Base-by-base conservation (phyloP, 1,140 invertebrate species). In the Diachasmimorpha longicaudata region DNA sequence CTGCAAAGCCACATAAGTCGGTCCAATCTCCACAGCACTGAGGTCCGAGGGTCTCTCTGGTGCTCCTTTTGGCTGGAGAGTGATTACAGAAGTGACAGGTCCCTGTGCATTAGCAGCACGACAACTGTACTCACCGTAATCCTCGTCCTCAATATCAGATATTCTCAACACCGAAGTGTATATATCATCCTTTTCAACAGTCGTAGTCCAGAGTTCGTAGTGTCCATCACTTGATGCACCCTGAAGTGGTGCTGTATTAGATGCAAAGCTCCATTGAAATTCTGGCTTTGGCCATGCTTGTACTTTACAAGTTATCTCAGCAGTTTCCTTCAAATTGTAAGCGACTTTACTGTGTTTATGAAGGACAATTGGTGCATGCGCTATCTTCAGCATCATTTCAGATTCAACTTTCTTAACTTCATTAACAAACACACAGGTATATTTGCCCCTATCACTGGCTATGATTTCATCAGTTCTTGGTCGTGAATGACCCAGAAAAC, bases 61-160 rank as follows among this genome's bases (percentile, higher is more conserved):
- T 0, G 94, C 91, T 0, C 96, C 95, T 89, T 96, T 96, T 0
- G 93, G 92, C 82, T 97, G 95, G 4, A 97, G 84, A 10, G 91
- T 91, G 68, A 97, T 96, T 58, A 93, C 93, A 0, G 95, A 94
- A 5, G 92, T 92, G 19, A 94, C 93, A 44, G 88, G 92, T 13
- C 96, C 95, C 37, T 96, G 86, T 3, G 91, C 91, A 84, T 97
- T 97, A 8, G 92, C 92, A 0, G 95, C 95, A 75, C 94, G 92
- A 81, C 96, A 98, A 46, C 92, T 95, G 84, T 98, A 98, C 52
- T 96, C 95, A 0, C 96, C 96, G 82, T 97, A 98, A 84, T 97
- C 96, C 10, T 92, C 90, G 16, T 94, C 91, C 21, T 92, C 92
- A 4, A 97, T 91, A 52, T 94, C 92, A 16, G 92, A 92, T 68